Percentiles rank a stretch among this genome's conserved stretches.
Evolutionary conservation across 2,797 vertebrate genomes (phyloP).

Genomic region (Botia almorhae): DNA sequence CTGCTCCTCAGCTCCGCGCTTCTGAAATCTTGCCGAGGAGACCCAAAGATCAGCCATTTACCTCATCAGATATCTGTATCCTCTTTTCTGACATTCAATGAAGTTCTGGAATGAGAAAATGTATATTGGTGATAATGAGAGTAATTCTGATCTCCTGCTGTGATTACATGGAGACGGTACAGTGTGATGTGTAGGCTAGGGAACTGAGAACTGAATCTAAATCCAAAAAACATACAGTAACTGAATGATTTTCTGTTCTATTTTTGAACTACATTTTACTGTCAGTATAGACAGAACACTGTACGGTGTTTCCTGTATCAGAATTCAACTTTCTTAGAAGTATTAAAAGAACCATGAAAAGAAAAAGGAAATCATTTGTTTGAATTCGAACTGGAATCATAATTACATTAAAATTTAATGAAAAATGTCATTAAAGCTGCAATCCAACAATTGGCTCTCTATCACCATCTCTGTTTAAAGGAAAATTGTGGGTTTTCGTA

Average conservation of each 20-base stretch:
- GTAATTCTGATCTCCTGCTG: not conserved
- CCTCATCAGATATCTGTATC: slow-evolving; percentile 19
- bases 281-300: not conserved
- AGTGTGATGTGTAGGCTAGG: not conserved
- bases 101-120: slow-evolving; percentile 24
- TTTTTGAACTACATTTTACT: not conserved
- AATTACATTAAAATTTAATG: no score
- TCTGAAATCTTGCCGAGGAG: slow-evolving; percentile 27
- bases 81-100: slow-evolving; percentile 24
- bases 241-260: not conserved
- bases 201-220: not conserved
- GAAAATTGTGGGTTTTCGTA: no score
- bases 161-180: not conserved
- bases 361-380: not conserved
- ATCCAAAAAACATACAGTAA: not conserved
- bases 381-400: not conserved
- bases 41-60: slow-evolving; percentile 18
- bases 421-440: no score
- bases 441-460: no score
- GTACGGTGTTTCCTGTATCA: not conserved
- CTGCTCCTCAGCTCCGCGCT: not conserved
- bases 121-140: slow-evolving; percentile 18
- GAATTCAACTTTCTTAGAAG: not conserved
- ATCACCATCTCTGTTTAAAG: no score
- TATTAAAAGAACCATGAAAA: not conserved